Conservation (phyloP, 2,113 vertebrate species). For the Phrynosoma blainvillii region DNA sequence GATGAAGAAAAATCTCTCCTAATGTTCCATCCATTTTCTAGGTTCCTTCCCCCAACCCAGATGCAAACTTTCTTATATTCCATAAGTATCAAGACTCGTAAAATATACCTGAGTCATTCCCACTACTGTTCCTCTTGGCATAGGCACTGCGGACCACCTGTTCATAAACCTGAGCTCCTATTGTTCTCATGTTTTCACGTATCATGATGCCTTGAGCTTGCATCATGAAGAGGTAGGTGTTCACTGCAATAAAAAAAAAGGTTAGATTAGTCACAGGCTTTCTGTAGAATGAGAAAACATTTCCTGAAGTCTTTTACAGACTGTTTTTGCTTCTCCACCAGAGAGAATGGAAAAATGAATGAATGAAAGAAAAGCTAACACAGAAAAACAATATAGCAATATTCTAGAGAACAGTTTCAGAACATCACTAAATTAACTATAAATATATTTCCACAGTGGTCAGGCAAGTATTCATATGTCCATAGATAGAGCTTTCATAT, state of each 20-base stretch:
- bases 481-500: background rate
- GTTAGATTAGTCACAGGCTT: constrained; percentile 3
- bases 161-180: constrained; percentile 94
- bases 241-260: constrained; percentile 80
- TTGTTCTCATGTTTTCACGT: constrained; percentile 91
- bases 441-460: background rate
- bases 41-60: background rate
- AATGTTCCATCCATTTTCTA: background rate
- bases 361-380: background rate
- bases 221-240: constrained; percentile 99
- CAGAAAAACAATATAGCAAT: background rate
- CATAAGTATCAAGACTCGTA: background rate
- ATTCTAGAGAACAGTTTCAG: background rate
- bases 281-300: background rate
- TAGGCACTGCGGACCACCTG: constrained; percentile 95
- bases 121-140: constrained; percentile 82
- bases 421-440: background rate
- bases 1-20: background rate
- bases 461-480: background rate
- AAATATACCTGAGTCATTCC: constrained; percentile 89
- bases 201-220: constrained; percentile 95
- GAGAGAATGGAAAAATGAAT: background rate
- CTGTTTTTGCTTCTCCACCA: background rate
- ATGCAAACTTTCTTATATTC: background rate
- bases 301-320: constrained; percentile 20